Base-by-base conservation (phyloP, 2,888 invertebrate species). In the Syritta pipiens region DNA sequence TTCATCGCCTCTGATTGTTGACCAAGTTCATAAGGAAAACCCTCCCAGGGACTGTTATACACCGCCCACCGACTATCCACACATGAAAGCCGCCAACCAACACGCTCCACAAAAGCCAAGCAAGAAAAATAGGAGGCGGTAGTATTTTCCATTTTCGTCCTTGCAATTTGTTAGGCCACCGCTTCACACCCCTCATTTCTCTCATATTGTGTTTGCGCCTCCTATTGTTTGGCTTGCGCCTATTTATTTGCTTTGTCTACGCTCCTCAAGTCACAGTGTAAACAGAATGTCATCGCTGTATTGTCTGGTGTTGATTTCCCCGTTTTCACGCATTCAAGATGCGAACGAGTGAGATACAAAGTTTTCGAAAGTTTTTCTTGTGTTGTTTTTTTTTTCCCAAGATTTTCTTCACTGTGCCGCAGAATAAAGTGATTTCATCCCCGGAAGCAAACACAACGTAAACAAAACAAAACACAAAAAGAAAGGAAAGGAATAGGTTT, bases 241-340 rank as follows among this genome's bases (percentile, higher is more conserved):
- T 46, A 44, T 62, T 35, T 55, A 10, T 44, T 19, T 60, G 24
- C 44, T 53, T 26, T 35, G 24, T 44, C 35, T 57, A 17, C 22
- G 10, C 37, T n/a, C 28, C 22, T 20, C 10, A 63, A 30, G 26
- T 30, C 62, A 17, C n/a, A 65, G 59, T 77, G 60, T 79, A 53
- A 79, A 72, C 60, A 67, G 53, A 67, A 65, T 72, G 55, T 55
- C 49, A 40, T 55, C 32, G 19, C 49, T 10, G 40, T 48, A 22
- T 44, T 55, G 22, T n/a, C 26, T 40, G 48, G 60, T 67, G 72
- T 72, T 67, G 77, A 79, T 72, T 57, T 57, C 35, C 48, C 72
- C 72, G 67, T 79, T 79, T 72, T 72, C 72, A 72, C 48, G 72
- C 77, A 79, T 55, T 60, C 26, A 65, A 60, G 35, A 48, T 71